phyloP scores from a whole-genome alignment of 2,888 invertebrate genomes.

The Lissonota sp. region DNA sequence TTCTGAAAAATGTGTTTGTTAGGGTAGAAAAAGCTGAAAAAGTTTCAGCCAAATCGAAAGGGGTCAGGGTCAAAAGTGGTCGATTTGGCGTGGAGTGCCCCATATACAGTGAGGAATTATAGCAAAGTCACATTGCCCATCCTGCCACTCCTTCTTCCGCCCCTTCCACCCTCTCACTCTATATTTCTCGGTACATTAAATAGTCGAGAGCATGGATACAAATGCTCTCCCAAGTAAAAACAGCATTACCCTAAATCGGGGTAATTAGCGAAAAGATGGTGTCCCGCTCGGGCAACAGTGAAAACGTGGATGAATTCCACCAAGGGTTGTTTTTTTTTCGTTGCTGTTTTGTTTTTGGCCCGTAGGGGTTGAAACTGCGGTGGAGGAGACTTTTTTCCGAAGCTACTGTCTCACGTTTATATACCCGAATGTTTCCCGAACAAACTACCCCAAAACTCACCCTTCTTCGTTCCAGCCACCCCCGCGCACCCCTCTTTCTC shows the following conservation, averaged over 20 bases:
- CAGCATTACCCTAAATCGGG: slow-evolving; percentile 74
- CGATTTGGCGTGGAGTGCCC: neutral
- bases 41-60: too few relatives aligned
- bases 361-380: slow-evolving; percentile 24
- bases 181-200: slow-evolving; percentile 65
- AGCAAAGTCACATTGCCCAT: slow-evolving; percentile 54
- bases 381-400: slow-evolving; percentile 40
- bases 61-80: too few relatives aligned
- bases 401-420: slow-evolving; percentile 57
- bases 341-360: slow-evolving; percentile 8
- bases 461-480: slow-evolving; percentile 30
- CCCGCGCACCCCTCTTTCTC: slow-evolving; percentile 22
- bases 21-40: too few relatives aligned
- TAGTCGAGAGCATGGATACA: slow-evolving; percentile 65
- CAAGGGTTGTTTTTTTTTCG: neutral
- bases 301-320: slow-evolving; percentile 56
- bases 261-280: slow-evolving; percentile 69
- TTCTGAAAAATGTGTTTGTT: too few relatives aligned
- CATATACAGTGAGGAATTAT: slow-evolving; percentile 36
- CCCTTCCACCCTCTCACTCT: slow-evolving; percentile 33
- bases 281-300: slow-evolving; percentile 43
- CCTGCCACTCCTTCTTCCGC: slow-evolving; percentile 36
- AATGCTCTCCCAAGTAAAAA: slow-evolving; percentile 67
- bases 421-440: slow-evolving; percentile 64
- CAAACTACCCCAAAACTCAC: slow-evolving; percentile 52